Base-by-base conservation (phyloP, 2,888 invertebrate genomes). In the Agriopis leucophaearia region DNA sequence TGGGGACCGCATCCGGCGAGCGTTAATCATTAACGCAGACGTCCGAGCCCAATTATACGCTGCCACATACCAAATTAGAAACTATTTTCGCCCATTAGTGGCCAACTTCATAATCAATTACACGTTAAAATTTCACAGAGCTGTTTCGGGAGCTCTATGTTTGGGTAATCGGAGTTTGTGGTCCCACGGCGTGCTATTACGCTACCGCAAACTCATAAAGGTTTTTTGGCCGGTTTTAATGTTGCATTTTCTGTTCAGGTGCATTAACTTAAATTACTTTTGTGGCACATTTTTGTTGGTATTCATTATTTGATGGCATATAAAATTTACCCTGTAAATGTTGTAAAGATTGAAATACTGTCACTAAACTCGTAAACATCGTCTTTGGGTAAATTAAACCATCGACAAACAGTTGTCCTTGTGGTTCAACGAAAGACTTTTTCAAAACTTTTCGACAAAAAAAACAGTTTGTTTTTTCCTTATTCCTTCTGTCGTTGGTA, bases 21-120 rank as follows among this genome's bases (percentile, higher is more conserved):
- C 83, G 85, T 90, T 88, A 92, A 91, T 92, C 86, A 92, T 92
- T 90, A 91, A 91, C 87, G 81, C 86, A 83, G 88, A 81, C 86
- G 86, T 84, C 86, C 83, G 88, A 88, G 90, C 88, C 90, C 91
- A 92, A 92, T 92, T 92, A 92, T 86, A 80, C 83, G 80, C 84
- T 78, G 47, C 89, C 87, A 84, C 88, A 88, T 84, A 86, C 90
- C 88, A 91, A 92, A 94, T 92, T 94, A 92, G 93, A 92, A 92
- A 92, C 94, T 93, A 93, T 94, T 91, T 91, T 90, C 90, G 84
- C 86, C 92, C 92, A 92, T 92, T 92, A 91, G 88, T 85, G 87
- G 86, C 90, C 90, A 92, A 92, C 92, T 92, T 93, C 92, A 92
- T 93, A 92, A 92, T 93, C 93, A 93, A 93, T 92, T 94, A 91